Evolutionary conservation across 2,888 invertebrate species (phyloP).

Genomic region (Cacoxenus indagator): DNA sequence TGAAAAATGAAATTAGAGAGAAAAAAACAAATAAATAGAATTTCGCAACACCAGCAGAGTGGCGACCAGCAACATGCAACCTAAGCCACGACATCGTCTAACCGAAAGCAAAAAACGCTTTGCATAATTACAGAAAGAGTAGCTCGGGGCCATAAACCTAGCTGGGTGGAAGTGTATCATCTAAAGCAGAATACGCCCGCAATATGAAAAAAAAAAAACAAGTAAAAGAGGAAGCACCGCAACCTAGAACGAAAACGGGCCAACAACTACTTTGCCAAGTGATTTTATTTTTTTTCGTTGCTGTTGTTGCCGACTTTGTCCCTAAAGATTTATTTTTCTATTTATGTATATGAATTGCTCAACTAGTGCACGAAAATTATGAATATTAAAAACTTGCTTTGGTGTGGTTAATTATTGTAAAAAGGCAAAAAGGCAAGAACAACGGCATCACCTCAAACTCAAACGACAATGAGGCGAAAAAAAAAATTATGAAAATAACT

Average conservation of each 20-base stretch:
- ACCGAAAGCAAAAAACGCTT: conserved; percentile 14
- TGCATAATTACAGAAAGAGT: conserved; percentile 25
- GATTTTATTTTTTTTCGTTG: neutral
- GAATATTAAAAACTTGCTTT: conserved; percentile 26
- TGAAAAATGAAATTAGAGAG: neutral
- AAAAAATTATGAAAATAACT: too few species aligned
- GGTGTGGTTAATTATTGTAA: conserved; percentile 25
- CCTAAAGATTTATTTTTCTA: neutral
- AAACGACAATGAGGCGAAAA: neutral
- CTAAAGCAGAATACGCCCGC: neutral
- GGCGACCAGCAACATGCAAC: neutral
- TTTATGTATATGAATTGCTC: neutral
- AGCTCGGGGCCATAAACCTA: conserved; percentile 15
- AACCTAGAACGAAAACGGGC: too few species aligned
- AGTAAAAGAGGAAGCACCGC: neutral
- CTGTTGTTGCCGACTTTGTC: neutral
- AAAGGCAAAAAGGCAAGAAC: conserved; percentile 2
- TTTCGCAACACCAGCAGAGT: neutral
- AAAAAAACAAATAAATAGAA: too few species aligned
- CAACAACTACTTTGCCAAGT: too few species aligned
- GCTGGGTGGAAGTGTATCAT: neutral
- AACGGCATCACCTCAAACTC: neutral
- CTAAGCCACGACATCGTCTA: neutral
- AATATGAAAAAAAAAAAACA: neutral
- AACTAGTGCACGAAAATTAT: conserved; percentile 22